Evolutionary conservation across 2,888 invertebrate genomes (phyloP), one percentile per base, ranked within the genome.

Genomic region (Andrena flavipes): DNA sequence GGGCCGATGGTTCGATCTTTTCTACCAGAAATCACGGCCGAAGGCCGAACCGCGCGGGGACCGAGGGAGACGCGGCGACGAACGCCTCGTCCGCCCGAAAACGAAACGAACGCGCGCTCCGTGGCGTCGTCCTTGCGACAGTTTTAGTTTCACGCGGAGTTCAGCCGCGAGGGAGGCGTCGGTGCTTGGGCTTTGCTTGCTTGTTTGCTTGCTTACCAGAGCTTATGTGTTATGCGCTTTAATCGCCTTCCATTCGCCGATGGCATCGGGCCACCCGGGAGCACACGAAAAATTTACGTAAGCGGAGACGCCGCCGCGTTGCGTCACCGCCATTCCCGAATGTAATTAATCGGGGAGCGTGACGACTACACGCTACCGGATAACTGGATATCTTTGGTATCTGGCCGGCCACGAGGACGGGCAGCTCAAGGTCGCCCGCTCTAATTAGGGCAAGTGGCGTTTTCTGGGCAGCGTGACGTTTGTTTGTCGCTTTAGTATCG

Each of bases 1-100:
- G 35, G 65, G 65, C 74, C 69, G 77, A 86, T 87, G 80, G 72
- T 87, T 87, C 87, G 82, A 87, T 84, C 87, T 82, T 87, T 76
- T 74, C 80, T 49, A 70, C 62, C 73, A 80, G 85, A 80, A 87
- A 78, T 86, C 85, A 76, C 75, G 85, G 42, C n/a, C 60, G 85
- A 87, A 87, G 86, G 87, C 29, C 86, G 59, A 23, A 29, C 29
- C 54, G 33, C 71, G 42, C 64, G 29, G 65, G 65, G 26, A 56
- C 20, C 8, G 56, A 13, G 20, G 20, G 20, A n/a, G 51, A 51
- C 70, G 64, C 68, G 33, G 35, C 33, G 30, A 64, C 63, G 33
- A 23, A 51, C 42, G 42, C 59, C 16, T 13, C 16, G 13, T 42
- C 13, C 51, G 56, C 16, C 49, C 49, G 23, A 68, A 48, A 71